Conservation (phyloP, 2,113 vertebrate species). For the Sylvilagus bachmani region DNA sequence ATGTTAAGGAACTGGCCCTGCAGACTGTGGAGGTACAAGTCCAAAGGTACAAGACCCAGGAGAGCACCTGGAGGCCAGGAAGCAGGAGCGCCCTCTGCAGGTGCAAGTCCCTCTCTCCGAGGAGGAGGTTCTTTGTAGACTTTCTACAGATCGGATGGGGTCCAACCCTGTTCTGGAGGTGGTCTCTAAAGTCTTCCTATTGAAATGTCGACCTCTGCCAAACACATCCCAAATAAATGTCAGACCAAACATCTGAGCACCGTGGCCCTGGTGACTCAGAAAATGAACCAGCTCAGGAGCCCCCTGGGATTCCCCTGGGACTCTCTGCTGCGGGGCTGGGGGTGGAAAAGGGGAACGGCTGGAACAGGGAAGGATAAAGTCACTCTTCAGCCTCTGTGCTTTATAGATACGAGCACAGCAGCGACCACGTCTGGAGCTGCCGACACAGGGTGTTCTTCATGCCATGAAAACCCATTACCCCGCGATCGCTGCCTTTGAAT, state of each 20-base stretch:
- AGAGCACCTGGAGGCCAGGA: rapidly evolving
- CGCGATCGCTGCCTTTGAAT: rapidly evolving
- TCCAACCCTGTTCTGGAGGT: background rate
- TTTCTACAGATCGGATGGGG: background rate
- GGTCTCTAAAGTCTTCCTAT: background rate
- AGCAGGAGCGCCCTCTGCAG: too few species aligned
- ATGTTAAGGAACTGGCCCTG: too few species aligned
- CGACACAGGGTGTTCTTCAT: background rate
- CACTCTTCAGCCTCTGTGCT: background rate
- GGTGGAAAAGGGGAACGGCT: background rate
- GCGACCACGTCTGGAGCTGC: too few species aligned
- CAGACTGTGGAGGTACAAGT: background rate
- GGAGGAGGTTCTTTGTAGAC: background rate
- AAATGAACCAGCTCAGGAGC: background rate
- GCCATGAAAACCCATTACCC: background rate
- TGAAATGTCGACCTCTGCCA: background rate
- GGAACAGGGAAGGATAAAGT: rapidly evolving
- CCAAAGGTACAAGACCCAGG: background rate
- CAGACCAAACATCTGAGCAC: background rate
- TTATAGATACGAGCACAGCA: background rate
- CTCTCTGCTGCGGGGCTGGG: background rate
- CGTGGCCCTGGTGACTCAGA: background rate
- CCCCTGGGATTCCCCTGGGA: background rate
- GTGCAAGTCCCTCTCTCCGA: too few species aligned
- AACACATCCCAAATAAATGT: background rate